phyloP scores from a whole-genome alignment of 2,888 invertebrate genomes.

The Drosophila demipolita region DNA sequence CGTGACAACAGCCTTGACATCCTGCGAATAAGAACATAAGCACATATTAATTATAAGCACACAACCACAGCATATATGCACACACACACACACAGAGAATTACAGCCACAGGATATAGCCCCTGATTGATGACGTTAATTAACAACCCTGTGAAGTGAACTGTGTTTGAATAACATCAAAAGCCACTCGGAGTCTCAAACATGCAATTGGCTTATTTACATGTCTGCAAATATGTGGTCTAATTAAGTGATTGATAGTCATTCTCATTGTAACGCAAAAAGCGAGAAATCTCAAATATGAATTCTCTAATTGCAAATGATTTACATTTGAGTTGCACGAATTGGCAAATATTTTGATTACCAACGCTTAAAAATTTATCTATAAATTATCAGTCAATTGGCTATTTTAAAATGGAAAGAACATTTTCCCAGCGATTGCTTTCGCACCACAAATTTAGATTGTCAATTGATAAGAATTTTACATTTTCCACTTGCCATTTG shows the following conservation, averaged over 20 bases:
- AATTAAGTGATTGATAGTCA: neutral
- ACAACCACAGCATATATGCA: neutral
- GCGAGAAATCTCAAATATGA: neutral
- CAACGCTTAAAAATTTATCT: neutral
- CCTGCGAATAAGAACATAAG: constrained; percentile 87
- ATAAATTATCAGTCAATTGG: neutral
- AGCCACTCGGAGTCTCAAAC: neutral
- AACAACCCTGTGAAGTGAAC: neutral
- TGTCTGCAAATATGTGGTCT: neutral
- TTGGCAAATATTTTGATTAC: neutral
- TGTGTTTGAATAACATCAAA: constrained; percentile 2
- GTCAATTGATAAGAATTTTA: constrained; percentile 21
- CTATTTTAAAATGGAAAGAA: neutral
- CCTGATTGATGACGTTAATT: neutral
- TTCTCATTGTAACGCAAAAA: neutral
- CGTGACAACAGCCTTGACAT: constrained; percentile 99
- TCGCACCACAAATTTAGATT: constrained; percentile 1
- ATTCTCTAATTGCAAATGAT: neutral
- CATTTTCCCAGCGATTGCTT: neutral
- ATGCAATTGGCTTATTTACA: neutral
- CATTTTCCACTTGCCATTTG: constrained; percentile 39
- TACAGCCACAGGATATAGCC: neutral
- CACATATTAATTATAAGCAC: neutral
- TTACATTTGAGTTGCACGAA: neutral
- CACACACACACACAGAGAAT: neutral